Percentiles rank a stretch among this genome's conserved stretches.
Conservation (phyloP, 30 jellyfish, hydroid and myxozoan species). For the Pelagia noctiluca region DNA sequence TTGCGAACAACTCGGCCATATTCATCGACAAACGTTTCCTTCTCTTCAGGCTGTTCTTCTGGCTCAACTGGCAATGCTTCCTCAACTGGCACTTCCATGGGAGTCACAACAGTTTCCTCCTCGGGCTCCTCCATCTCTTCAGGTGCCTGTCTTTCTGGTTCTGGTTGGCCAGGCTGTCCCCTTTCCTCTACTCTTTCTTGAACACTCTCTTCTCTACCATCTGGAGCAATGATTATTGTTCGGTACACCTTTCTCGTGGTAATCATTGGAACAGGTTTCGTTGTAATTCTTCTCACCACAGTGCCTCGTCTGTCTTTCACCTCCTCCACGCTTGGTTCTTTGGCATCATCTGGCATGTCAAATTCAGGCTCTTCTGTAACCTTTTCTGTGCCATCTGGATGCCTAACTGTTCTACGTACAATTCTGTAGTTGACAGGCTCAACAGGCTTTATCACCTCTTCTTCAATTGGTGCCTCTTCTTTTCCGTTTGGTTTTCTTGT, state of each 20-base stretch:
- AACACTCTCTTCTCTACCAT: slow-evolving; percentile 32
- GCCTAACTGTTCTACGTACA: slow-evolving; percentile 6
- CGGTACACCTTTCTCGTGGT: slow-evolving; percentile 27
- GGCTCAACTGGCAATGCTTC: slow-evolving; percentile 9
- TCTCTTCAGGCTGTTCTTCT: neutral
- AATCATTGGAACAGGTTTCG: slow-evolving; percentile 7
- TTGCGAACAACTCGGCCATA: slow-evolving; percentile 13
- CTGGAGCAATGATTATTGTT: slow-evolving; percentile 24
- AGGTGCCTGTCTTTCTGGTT: slow-evolving; percentile 4
- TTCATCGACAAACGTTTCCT: neutral
- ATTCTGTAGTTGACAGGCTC: slow-evolving; percentile 18
- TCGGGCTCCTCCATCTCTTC: slow-evolving; percentile 3
- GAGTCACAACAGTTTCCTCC: neutral
- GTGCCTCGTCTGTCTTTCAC: slow-evolving; percentile 9
- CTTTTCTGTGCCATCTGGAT: slow-evolving; percentile 3
- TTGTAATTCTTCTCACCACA: slow-evolving; percentile 6
- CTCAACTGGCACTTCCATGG: slow-evolving; percentile 8
- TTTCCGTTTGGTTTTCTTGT: neutral
- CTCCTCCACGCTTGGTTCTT: slow-evolving; percentile 1
- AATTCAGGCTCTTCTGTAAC: slow-evolving; percentile 17
- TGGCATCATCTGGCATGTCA: slow-evolving; percentile 14
- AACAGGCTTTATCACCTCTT: slow-evolving; percentile 8
- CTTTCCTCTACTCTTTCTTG: slow-evolving; percentile 13
- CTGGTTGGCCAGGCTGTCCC: slow-evolving; percentile 4
- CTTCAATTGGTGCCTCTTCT: slow-evolving; percentile 3